Conservation (phyloP, 37 sponge, comb jelly and placozoan genomes). For the Chondrosia reniformis region DNA sequence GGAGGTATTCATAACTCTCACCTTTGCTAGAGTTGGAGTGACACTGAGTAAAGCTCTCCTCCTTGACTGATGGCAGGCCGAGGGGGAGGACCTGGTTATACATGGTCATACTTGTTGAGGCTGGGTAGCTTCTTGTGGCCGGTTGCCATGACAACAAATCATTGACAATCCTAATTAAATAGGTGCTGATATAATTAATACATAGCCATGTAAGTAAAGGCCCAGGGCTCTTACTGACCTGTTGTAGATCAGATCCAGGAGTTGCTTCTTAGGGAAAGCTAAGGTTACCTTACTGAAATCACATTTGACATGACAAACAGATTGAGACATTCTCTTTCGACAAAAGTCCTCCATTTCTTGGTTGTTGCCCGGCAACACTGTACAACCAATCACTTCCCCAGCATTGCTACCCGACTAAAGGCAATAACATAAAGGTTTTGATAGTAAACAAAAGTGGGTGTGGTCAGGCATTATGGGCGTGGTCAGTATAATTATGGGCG, state of each 20-base stretch:
- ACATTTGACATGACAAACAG: not conserved
- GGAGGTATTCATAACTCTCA: no score
- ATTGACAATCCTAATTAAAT: not conserved
- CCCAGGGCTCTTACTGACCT: not conserved
- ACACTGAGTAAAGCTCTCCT: not conserved
- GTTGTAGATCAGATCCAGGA: conserved; percentile 28
- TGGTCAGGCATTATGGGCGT: not conserved
- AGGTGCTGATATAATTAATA: not conserved
- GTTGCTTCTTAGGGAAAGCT: not conserved
- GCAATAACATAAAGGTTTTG: not conserved
- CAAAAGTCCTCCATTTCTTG: conserved; percentile 25
- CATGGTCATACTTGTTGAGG: not conserved
- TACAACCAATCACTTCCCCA: not conserved
- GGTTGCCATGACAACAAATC: conserved; percentile 34
- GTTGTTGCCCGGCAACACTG: conserved; percentile 17
- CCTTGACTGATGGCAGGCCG: not conserved
- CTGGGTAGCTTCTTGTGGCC: not conserved
- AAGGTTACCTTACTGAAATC: not conserved
- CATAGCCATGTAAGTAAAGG: not conserved
- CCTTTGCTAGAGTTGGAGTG: no score
- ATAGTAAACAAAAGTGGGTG: not conserved
- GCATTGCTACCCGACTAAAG: not conserved
- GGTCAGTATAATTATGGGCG: not conserved
- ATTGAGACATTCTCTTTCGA: not conserved
- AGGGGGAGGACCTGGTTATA: not conserved